Evolutionary conservation across 2,888 invertebrate species (phyloP).

Genomic region (Agrilus biguttatus): DNA sequence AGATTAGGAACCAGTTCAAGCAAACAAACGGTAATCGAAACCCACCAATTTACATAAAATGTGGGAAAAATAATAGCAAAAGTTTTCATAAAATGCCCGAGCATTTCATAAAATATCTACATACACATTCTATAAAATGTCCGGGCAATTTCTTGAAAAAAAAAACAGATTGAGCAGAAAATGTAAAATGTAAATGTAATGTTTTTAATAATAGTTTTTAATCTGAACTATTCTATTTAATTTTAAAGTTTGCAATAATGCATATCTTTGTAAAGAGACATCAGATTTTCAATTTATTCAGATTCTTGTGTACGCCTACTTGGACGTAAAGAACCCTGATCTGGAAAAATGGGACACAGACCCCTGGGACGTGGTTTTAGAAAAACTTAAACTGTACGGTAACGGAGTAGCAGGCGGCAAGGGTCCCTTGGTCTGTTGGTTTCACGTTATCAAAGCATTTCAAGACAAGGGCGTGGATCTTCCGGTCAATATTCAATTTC

Average conservation of each 20-base stretch:
- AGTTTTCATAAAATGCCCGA: neutral
- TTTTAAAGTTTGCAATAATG: too few species aligned
- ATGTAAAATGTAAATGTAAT: neutral
- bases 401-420: conserved; percentile 31
- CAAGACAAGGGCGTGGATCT: conserved; percentile 21
- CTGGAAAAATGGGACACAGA: conserved; percentile 25
- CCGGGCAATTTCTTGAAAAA: neutral
- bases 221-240: too few species aligned
- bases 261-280: too few species aligned
- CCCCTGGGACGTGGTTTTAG: conserved; percentile 28
- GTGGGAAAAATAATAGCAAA: neutral
- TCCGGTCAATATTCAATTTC: conserved; percentile 33
- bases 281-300: conserved; percentile 7
- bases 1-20: conserved; percentile 20
- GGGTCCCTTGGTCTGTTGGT: conserved; percentile 29
- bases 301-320: conserved; percentile 27
- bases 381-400: conserved; percentile 26
- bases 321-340: conserved; percentile 29
- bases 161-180: neutral
- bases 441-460: conserved; percentile 29
- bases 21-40: conserved; percentile 26
- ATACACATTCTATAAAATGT: neutral
- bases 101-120: neutral
- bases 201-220: too few species aligned
- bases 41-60: neutral